A percentile compares a stretch with the other conserved stretches of the same genome.
These are phyloP conservation scores for Sycobia sp. DNA, from an alignment of 1,140 invertebrate species.

Conservation along the genomic window DNA sequence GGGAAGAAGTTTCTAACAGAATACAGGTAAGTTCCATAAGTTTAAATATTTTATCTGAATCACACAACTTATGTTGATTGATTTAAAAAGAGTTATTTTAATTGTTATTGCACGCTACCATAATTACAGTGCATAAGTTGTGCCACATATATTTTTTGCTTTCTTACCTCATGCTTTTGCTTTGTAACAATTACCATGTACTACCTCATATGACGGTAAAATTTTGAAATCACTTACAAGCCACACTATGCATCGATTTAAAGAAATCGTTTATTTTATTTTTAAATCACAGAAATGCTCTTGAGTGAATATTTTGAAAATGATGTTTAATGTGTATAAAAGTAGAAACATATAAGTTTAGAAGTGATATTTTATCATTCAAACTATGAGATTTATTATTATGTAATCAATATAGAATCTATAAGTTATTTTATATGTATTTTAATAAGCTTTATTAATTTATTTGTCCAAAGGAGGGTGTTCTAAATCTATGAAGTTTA, in stretches of 20 bases:
- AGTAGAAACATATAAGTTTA: constrained; percentile 12
- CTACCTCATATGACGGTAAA: constrained; percentile 33
- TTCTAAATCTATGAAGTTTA: no score
- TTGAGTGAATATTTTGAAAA: constrained; percentile 23
- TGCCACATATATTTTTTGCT: constrained; percentile 5
- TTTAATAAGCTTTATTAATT: no score
- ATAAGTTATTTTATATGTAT: no score
- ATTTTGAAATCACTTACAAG: constrained; percentile 11
- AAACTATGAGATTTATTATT: no score
- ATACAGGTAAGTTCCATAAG: constrained; percentile 52
- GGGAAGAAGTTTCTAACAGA: constrained; percentile 53
- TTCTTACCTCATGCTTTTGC: constrained; percentile 26
- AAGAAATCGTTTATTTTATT: constrained; percentile 1
- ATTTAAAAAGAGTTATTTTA: constrained; percentile 2
- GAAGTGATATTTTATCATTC: background rate
- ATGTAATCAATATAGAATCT: no score
- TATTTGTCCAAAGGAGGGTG: no score
- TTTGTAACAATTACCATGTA: constrained; percentile 42
- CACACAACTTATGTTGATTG: constrained; percentile 10
- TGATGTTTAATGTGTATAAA: background rate
- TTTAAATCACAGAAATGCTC: background rate
- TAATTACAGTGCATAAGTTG: constrained; percentile 18
- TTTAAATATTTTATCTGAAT: background rate
- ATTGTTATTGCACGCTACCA: background rate
- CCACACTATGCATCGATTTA: constrained; percentile 16